A percentile compares a stretch with the other conserved stretches of the same genome.
phyloP scores from a whole-genome alignment of 2,888 invertebrate species.

The Allophyes oxyacanthae region DNA sequence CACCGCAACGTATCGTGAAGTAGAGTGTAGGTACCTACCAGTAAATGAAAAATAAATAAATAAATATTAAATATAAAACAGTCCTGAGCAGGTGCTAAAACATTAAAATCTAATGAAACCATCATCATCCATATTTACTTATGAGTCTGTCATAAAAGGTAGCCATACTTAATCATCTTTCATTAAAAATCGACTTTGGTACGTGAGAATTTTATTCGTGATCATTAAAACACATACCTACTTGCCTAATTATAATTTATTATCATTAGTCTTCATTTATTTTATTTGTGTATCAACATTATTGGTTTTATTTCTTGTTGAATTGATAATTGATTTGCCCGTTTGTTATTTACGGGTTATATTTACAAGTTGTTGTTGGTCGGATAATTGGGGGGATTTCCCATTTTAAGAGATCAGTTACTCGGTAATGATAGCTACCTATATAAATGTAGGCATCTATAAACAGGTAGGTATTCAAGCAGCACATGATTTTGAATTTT shows the following conservation, averaged over 20 bases:
- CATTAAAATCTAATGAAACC: neutral
- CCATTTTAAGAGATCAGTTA: neutral
- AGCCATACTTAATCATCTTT: no score
- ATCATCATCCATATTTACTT: no score
- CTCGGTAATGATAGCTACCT: neutral
- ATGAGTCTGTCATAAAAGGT: no score
- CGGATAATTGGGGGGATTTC: conserved; percentile 6
- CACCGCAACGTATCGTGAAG: no score
- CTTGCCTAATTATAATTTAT: conserved; percentile 44
- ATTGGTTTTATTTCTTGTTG: conserved; percentile 28
- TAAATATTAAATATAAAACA: no score
- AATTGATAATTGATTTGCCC: conserved; percentile 39
- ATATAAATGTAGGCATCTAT: no score
- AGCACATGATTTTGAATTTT: no score
- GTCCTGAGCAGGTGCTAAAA: conserved; percentile 19
- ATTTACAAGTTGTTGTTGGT: conserved; percentile 10
- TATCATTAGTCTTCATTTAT: conserved; percentile 38
- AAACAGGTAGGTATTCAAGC: no score
- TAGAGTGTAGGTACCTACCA: no score
- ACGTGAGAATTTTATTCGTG: conserved; percentile 1
- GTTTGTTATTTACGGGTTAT: conserved; percentile 31
- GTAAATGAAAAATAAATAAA: no score
- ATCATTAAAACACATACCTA: conserved; percentile 8
- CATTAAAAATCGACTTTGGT: neutral
- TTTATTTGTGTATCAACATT: conserved; percentile 23